A percentile compares a stretch with the other conserved stretches of the same genome.
phyloP scores from a whole-genome alignment of 2,797 vertebrate genomes.

The Lates japonicus region DNA sequence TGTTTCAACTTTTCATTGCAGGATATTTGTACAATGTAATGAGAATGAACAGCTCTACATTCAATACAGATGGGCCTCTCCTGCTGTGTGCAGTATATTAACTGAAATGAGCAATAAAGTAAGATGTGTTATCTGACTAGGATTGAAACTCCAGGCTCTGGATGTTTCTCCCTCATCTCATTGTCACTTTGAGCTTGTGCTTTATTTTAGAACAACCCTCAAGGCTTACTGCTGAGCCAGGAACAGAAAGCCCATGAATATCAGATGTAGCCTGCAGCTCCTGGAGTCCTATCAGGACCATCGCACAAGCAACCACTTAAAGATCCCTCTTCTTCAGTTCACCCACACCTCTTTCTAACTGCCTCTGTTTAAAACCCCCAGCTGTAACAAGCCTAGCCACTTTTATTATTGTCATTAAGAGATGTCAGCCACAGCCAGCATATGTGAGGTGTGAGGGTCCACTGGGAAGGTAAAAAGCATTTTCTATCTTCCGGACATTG shows the following conservation, averaged over 20 bases:
- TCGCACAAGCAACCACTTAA: conserved; percentile 25
- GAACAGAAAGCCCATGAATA: conserved; percentile 61
- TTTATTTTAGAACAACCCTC: conserved; percentile 52
- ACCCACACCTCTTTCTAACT: not conserved
- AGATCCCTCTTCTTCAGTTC: conserved; percentile 24
- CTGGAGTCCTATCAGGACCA: conserved; percentile 43
- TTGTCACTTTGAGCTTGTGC: conserved; percentile 37
- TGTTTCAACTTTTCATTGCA: not conserved
- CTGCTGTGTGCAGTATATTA: conserved; percentile 6
- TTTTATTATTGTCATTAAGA: conserved; percentile 44
- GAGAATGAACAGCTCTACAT: not conserved
- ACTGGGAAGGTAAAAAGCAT: conserved; percentile 11
- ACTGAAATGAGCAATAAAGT: conserved; percentile 24
- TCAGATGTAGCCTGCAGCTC: conserved; percentile 61
- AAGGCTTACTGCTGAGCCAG: conserved; percentile 33
- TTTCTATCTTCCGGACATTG: conserved; percentile 26
- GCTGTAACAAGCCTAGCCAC: not conserved
- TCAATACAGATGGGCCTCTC: conserved; percentile 9
- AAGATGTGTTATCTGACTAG: conserved; percentile 13
- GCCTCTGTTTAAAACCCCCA: conserved; percentile 4
- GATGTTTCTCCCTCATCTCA: conserved; percentile 37
- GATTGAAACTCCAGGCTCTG: conserved; percentile 27
- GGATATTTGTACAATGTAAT: not conserved
- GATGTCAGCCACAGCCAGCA: conserved; percentile 4
- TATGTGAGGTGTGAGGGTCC: not conserved